phyloP scores from a whole-genome alignment of 2,113 vertebrate species.

The Leucopsar rothschildi region DNA sequence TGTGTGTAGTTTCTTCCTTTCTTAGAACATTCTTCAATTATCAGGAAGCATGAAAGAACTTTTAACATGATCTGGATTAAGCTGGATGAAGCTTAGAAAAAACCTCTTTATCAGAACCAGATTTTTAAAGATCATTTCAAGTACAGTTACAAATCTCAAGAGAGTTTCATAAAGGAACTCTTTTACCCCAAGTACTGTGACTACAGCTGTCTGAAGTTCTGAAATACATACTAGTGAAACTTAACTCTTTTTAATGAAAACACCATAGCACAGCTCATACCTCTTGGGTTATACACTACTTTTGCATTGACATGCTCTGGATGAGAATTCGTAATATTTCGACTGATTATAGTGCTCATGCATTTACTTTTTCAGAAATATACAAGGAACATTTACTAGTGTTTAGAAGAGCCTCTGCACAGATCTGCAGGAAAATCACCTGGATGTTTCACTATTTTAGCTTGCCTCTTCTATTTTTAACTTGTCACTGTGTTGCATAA shows the following conservation, averaged over 20 bases:
- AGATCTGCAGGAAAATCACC: background rate
- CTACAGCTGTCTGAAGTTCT: background rate
- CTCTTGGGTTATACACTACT: background rate
- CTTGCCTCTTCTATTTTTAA: background rate
- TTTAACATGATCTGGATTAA: background rate
- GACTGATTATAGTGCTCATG: background rate
- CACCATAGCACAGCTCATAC: background rate
- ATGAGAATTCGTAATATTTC: background rate
- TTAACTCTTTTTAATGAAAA: background rate
- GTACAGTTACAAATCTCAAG: background rate
- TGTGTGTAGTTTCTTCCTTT: background rate
- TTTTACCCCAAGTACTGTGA: background rate
- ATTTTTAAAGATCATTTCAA: constrained; percentile 3
- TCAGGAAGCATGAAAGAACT: background rate
- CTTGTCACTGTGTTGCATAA: background rate
- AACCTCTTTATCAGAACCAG: background rate
- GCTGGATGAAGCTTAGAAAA: background rate
- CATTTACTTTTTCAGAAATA: background rate
- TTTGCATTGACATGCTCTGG: background rate
- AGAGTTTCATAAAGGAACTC: background rate
- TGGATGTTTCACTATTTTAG: background rate
- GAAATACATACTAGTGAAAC: background rate
- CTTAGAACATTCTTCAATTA: background rate
- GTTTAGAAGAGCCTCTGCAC: background rate
- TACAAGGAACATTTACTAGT: background rate